Evolutionary conservation across 2,113 vertebrate species (phyloP).

Genomic region (Pongo pygmaeus): DNA sequence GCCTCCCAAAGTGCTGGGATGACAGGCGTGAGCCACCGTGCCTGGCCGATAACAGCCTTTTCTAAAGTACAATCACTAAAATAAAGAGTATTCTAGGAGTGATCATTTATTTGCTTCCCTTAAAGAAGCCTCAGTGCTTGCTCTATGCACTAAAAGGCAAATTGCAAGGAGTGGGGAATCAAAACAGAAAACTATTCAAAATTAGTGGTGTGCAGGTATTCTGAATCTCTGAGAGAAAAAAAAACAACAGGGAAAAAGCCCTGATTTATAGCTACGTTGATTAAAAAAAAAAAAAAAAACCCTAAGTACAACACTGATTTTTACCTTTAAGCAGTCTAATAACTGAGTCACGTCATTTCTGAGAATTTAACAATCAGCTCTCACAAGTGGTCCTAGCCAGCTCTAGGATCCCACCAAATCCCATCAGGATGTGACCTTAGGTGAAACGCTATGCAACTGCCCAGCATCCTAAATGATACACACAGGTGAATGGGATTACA

Average conservation of each 20-base stretch:
- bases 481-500: background rate
- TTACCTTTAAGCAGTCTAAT: background rate
- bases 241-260: accelerated
- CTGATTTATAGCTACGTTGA: background rate
- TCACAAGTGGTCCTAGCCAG: background rate
- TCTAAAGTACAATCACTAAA: background rate
- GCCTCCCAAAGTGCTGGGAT: no score
- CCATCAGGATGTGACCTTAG: background rate
- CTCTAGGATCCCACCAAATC: background rate
- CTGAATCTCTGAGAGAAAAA: background rate
- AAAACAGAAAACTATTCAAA: background rate
- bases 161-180: no score
- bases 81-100: background rate
- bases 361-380: background rate
- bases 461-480: background rate
- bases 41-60: background rate
- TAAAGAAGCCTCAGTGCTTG: background rate
- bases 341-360: background rate
- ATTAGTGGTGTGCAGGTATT: background rate
- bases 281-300: no score
- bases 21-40: no score
- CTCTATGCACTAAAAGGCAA: background rate
- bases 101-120: background rate
- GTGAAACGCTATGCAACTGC: background rate
- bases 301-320: background rate